Base-by-base conservation (phyloP, 1,140 invertebrate genomes). In the Portunus trituberculatus region DNA sequence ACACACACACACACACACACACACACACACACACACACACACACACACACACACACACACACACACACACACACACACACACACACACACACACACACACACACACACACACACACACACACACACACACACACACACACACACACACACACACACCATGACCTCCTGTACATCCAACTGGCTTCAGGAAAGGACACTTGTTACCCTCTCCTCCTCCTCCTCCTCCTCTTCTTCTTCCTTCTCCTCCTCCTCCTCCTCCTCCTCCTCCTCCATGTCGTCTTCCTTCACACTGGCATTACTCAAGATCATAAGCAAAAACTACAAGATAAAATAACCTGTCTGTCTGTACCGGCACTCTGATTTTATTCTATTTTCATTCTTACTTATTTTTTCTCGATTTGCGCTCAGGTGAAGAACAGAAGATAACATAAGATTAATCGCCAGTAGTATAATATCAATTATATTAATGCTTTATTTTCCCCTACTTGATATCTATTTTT, bases 101-200 rank as follows among this genome's bases (percentile, higher is more conserved):
- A 83, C 76, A 83, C 28, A 83, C 76, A 25, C 76, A 83, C 76
- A 83, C 28, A 29, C 76, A 86, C 83, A 86, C 32, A 29, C 28
- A 31, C 83, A 86, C 83, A 86, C 83, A 86, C 83, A 86, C 83
- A 86, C 83, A 86, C 83, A 86, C 83, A 88, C 86, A 88, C 86
- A 32, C 86, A 88, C 86, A 88, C 86, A 88, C 86, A 32, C 86
- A 88, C 86, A 88, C 86, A 45, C 31, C 31, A 39, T 20, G 16
- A 88, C 45, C 14, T 88, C 31, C 28, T 12, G 8, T 32, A 32
- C 7, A 4, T 12, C 20, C 31, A 88, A 32, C 31, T 20, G 16
- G 12, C 28, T n/a, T 20, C 86, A 31, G 14, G 7, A 39, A 88
- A 39, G 25, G 28, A 16, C 45, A 88, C 32, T 32, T 32, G 16